These are phyloP conservation scores for Anisognathus igniventris DNA, from an alignment of 2,797 vertebrate species.

Conservation along the genomic window DNA sequence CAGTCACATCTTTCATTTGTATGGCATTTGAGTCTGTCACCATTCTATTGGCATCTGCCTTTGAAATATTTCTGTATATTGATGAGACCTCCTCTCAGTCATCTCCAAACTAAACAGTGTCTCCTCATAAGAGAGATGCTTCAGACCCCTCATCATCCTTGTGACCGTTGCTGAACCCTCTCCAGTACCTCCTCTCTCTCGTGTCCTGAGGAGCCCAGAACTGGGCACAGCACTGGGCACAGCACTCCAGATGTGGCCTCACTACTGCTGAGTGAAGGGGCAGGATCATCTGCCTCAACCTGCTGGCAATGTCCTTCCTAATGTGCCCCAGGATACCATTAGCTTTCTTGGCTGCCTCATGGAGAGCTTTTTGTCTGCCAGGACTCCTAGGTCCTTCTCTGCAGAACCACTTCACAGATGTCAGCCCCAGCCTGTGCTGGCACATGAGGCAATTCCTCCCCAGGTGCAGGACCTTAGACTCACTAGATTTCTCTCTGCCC, in stretches of 20 bases:
- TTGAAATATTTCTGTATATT: background rate
- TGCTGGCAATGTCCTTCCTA: background rate
- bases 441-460: background rate
- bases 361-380: background rate
- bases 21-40: background rate
- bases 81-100: background rate
- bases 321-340: rapidly evolving
- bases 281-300: background rate
- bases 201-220: background rate
- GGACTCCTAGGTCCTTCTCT: background rate
- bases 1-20: background rate
- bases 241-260: background rate
- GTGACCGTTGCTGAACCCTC: rapidly evolving
- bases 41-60: background rate
- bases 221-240: too few relatives aligned
- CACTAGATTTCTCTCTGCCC: background rate
- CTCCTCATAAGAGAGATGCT: background rate
- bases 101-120: background rate
- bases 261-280: background rate
- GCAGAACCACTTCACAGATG: background rate
- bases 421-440: background rate
- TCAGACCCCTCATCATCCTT: background rate
- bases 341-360: background rate
- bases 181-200: background rate
- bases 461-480: background rate